These are phyloP conservation scores for Palythoa caribaeorum DNA, from an alignment of 92 coral and sea anemone genomes.

Conservation along the genomic window DNA sequence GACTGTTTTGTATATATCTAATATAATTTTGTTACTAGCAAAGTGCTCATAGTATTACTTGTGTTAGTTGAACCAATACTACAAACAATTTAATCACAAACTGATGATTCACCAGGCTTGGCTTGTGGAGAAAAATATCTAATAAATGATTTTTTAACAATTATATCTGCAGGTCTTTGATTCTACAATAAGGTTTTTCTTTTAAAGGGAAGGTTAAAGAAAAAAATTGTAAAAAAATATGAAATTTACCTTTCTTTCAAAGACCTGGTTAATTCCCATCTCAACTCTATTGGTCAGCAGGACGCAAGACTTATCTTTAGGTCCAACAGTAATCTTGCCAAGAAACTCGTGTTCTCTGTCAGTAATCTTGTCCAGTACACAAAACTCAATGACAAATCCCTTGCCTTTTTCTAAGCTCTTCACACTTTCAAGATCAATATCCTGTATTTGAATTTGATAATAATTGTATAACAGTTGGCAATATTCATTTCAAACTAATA, in stretches of 20 bases:
- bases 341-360: conserved; percentile 47
- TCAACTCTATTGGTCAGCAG: conserved; percentile 55
- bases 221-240: neutral
- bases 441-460: conserved; percentile 54
- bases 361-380: conserved; percentile 64
- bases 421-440: conserved; percentile 76
- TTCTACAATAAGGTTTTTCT: too few species aligned
- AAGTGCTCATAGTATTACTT: too few species aligned
- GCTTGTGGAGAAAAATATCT: too few species aligned
- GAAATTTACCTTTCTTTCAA: conserved; percentile 58
- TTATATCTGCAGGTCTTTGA: too few species aligned
- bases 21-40: too few species aligned
- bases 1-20: too few species aligned
- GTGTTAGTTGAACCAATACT: too few species aligned
- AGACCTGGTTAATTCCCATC: conserved; percentile 79
- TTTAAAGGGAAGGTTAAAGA: neutral
- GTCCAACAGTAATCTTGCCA: conserved; percentile 52
- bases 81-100: too few species aligned
- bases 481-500: neutral
- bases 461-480: neutral
- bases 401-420: conserved; percentile 81
- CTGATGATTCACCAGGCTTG: too few species aligned
- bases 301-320: conserved; percentile 35
- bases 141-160: too few species aligned
- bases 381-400: conserved; percentile 95